Base-by-base conservation (phyloP, 1,140 invertebrate genomes). In the Nephila pilipes region DNA sequence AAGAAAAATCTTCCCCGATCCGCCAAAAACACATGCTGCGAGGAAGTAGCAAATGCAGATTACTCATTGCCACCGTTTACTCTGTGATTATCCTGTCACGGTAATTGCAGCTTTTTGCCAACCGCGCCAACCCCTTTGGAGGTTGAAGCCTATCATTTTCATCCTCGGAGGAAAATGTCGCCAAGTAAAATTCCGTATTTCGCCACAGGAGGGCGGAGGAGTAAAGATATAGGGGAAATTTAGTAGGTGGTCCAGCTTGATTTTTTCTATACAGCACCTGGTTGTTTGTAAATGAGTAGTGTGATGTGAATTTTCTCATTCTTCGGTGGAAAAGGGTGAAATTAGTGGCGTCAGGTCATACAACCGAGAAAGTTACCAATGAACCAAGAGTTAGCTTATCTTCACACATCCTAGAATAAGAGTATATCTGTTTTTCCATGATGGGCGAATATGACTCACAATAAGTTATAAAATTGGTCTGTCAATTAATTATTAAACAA, bases 61-160 rank as follows among this genome's bases (percentile, higher is more conserved):
- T 55, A 46, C 80, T 81, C 80, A 81, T 81, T 81, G 80, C 80
- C 80, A 81, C 80, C 80, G 80, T 57, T 85, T 85, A 32, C 85
- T 54, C 85, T 69, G 55, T 69, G 85, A 87, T 87, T 87, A 87
- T 87, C 60, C 85, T 87, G 85, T 87, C 85, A 87, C 12, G 20
- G 60, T 87, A 87, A 87, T 87, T 87, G 38, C 60, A 69, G 58
- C 85, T 87, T 87, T 87, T 75, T 65, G 63, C 63, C 60, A 46
- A 29, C 85, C 38, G 32, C 36, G 60, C 85, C 85, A 63, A 65
- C 85, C 85, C 85, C 85, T 87, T 87, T 87, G 58, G 32, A 16
- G 69, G 54, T 55, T 14, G n/a, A 85, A 58, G 29, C 80, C 80
- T 55, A 81, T 81, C 80, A 85, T 85, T 54, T 60, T 18, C 29